Conservation (phyloP, 2,888 invertebrate species). For the Carterocephalus palaemon region DNA sequence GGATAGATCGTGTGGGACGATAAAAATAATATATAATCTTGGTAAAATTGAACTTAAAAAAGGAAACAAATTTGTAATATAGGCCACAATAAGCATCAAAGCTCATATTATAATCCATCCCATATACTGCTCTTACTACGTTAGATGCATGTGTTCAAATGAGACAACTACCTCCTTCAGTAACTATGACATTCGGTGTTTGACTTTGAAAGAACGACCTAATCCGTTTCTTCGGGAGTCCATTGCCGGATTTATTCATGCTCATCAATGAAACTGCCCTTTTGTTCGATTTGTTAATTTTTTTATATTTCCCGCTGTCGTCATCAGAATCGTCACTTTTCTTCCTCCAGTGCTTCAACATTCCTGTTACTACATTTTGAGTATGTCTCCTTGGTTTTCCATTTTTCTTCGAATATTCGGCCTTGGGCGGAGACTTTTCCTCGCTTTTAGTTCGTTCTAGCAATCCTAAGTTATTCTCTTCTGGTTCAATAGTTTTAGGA, state of each 20-base stretch:
- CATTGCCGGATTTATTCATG: conserved; percentile 59
- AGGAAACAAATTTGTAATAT: too few species aligned
- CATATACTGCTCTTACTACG: conserved; percentile 20
- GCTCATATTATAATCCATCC: conserved; percentile 4
- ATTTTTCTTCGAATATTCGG: conserved; percentile 64
- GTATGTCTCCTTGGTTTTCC: conserved; percentile 55
- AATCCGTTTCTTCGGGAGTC: conserved; percentile 58
- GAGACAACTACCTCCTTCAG: conserved; percentile 72
- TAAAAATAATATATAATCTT: too few species aligned
- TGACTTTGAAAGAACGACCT: conserved; percentile 70
- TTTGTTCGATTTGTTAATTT: conserved; percentile 71
- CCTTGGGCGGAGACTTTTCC: conserved; percentile 37
- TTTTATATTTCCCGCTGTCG: conserved; percentile 70
- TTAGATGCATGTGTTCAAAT: conserved; percentile 17
- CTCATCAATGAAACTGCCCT: conserved; percentile 64
- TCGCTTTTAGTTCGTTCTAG: conserved; percentile 58
- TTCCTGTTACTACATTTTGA: conserved; percentile 57
- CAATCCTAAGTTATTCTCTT: conserved; percentile 59
- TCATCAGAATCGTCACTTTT: conserved; percentile 67
- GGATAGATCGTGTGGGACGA: too few species aligned
- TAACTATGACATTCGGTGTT: conserved; percentile 70
- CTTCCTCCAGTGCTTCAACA: conserved; percentile 59
- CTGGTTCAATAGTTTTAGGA: conserved; percentile 33
- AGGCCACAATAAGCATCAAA: conserved; percentile 6
- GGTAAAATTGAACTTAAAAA: too few species aligned